Base-by-base conservation (phyloP, 2,113 vertebrate species). In the Suncus etruscus region DNA sequence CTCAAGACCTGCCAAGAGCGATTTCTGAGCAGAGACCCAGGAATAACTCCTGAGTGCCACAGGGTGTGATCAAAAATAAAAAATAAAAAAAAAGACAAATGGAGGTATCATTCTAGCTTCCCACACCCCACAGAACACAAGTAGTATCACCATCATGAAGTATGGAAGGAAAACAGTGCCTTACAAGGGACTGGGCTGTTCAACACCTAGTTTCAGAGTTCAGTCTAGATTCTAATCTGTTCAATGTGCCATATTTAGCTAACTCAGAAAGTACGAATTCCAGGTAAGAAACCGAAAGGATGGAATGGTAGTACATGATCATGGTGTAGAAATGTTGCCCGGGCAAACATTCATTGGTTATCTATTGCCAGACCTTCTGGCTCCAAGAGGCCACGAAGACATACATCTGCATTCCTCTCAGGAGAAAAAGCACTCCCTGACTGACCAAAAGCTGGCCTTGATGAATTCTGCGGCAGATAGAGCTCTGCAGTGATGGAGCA, bases 81-180 rank as follows among this genome's bases (percentile, higher is more conserved):
- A 39, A 39, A 39, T 39, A 48, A 87, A 83, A 89, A 94, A 94
- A 91, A 4, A 69, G 54, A 87, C 39, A 76, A 75, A 86, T 8
- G 11, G 87, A 95, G 81, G 69, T 78, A 51, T 89, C 58, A 78
- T n/a, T 25, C 31, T 32, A 32, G 48, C 72, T 93, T 74, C 58
- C 47, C 68, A 92, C 27, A 89, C 0, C 24, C n/a, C 29, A 27
- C 24, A 68, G 70, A 24, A 54, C 68, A 50, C 29, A 69, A 76
- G 61, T 12, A 63, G 15, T 31, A 84, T 18, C 25, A 51, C 10
- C 31, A 32, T 39, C 79, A 78, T 0, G 11, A 50, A 58, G 12
- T 32, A 6, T 25, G 12, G 29, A 89, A 92, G 76, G 83, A 85
- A 95, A 91, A 61, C 25, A 68, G 18, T 48, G 24, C 61, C 74